Percentiles rank a stretch among this genome's conserved stretches.
Evolutionary conservation across 2,888 invertebrate genomes (phyloP).

Genomic region (Eupsilia transversa): DNA sequence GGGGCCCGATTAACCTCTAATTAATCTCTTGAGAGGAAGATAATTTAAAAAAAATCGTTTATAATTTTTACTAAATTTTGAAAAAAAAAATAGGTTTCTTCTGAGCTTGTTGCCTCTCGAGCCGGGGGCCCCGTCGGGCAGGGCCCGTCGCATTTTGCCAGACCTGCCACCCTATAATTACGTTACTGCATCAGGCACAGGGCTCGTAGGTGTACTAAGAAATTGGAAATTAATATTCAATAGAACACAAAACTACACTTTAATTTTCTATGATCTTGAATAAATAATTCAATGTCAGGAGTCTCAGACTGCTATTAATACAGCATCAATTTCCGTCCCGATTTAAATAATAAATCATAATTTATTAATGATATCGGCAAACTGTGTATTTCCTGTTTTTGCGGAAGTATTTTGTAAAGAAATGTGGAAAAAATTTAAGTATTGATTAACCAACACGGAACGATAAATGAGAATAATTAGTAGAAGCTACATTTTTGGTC

Average conservation of each 20-base stretch:
- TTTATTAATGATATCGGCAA: neutral
- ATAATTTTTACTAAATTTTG: no score
- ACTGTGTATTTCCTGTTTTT: constrained; percentile 27
- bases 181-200: neutral
- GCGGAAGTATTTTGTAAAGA: constrained; percentile 24
- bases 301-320: constrained; percentile 4
- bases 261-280: constrained; percentile 32
- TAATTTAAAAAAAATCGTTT: no score
- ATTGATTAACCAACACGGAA: neutral
- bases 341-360: constrained; percentile 24
- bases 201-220: neutral
- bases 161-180: no score
- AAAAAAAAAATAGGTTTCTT: no score
- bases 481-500: constrained; percentile 5
- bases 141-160: no score
- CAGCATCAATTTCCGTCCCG: constrained; percentile 19
- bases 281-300: constrained; percentile 42
- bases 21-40: no score
- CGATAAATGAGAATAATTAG: neutral
- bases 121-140: no score
- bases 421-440: neutral
- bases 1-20: no score
- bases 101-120: no score
- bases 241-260: neutral
- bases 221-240: neutral